A percentile compares a stretch with the other conserved stretches of the same genome.
These are phyloP conservation scores for Aphodius granarius DNA, from an alignment of 2,888 invertebrate species.

Conservation along the genomic window DNA sequence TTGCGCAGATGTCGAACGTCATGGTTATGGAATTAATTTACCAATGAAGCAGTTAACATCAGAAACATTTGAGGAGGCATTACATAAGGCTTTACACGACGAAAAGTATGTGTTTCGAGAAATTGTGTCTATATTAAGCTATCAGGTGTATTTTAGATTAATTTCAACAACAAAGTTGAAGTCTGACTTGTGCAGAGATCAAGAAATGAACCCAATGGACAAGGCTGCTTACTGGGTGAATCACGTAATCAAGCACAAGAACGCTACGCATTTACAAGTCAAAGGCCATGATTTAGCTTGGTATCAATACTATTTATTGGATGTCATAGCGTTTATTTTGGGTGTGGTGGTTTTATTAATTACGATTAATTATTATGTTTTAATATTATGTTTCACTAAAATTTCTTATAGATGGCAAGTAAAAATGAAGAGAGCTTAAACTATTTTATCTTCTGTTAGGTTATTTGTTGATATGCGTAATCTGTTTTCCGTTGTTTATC, in stretches of 20 bases:
- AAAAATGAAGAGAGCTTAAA: background rate
- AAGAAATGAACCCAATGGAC: conserved; percentile 38
- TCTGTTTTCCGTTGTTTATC: too few relatives aligned
- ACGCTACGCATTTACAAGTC: conserved; percentile 38
- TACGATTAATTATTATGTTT: background rate
- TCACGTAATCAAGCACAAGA: conserved; percentile 39
- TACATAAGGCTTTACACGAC: conserved; percentile 11
- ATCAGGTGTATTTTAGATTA: conserved; percentile 26
- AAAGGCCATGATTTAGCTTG: conserved; percentile 34
- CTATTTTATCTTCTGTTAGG: too few relatives aligned
- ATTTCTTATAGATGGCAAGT: background rate
- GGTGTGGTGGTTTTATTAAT: background rate
- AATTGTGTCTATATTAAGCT: background rate
- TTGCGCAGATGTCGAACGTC: conserved; percentile 13
- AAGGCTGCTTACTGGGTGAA: conserved; percentile 42
- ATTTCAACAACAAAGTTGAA: conserved; percentile 29
- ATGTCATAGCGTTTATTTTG: conserved; percentile 23
- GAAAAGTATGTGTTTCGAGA: conserved; percentile 2
- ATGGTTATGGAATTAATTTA: conserved; percentile 17
- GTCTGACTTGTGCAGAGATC: conserved; percentile 36
- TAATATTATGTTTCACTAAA: background rate
- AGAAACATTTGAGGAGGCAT: background rate
- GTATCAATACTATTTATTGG: conserved; percentile 39
- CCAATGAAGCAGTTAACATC: background rate
- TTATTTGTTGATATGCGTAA: too few relatives aligned